A percentile compares a stretch with the other conserved stretches of the same genome.
phyloP scores from a whole-genome alignment of 2,888 invertebrate species.

The Acronicta psi region DNA sequence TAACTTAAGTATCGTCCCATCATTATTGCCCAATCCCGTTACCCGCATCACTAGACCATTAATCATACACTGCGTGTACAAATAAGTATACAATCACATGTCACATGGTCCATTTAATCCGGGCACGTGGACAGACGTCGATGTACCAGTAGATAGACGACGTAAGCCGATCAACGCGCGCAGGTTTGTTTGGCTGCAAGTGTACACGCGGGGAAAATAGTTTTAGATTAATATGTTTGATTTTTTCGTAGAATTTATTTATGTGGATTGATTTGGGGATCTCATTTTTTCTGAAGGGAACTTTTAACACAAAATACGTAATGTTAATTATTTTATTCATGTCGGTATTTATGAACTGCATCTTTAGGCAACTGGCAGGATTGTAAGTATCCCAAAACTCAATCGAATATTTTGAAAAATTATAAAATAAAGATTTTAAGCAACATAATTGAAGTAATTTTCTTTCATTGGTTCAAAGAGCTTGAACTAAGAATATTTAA shows the following conservation, averaged over 20 bases:
- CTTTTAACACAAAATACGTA: too few species aligned
- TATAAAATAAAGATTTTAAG: too few species aligned
- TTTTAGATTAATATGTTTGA: constrained; percentile 7
- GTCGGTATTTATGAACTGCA: too few species aligned
- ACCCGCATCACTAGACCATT: constrained; percentile 68
- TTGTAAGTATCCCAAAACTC: too few species aligned
- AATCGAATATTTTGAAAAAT: too few species aligned
- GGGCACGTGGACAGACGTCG: constrained; percentile 76
- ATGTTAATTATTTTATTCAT: too few species aligned
- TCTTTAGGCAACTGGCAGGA: too few species aligned
- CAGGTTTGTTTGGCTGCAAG: constrained; percentile 69
- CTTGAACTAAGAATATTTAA: too few species aligned
- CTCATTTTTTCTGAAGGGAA: too few species aligned
- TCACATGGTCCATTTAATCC: constrained; percentile 73
- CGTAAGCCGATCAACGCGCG: constrained; percentile 79
- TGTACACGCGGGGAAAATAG: constrained; percentile 58
- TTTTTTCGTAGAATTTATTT: not conserved
- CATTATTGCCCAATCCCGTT: constrained; percentile 63
- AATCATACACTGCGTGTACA: constrained; percentile 73
- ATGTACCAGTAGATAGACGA: constrained; percentile 66
- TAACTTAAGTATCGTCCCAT: constrained; percentile 25
- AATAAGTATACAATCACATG: constrained; percentile 75
- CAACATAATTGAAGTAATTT: too few species aligned
- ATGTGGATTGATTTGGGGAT: too few species aligned
- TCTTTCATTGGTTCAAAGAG: too few species aligned